These are phyloP conservation scores for Troides helena DNA, from an alignment of 2,888 invertebrate genomes.

Conservation along the genomic window DNA sequence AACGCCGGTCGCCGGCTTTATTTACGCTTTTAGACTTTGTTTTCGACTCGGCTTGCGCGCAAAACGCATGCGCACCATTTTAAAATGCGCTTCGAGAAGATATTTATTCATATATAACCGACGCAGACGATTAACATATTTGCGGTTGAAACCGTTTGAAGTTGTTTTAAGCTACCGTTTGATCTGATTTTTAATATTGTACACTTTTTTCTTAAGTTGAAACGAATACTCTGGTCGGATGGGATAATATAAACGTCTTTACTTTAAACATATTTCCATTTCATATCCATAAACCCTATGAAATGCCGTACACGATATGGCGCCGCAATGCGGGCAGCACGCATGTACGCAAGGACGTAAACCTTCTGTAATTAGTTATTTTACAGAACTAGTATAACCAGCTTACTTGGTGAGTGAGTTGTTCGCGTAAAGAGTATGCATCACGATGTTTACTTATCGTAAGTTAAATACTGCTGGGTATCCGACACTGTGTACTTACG, in stretches of 20 bases:
- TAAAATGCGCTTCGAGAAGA: conserved; percentile 14
- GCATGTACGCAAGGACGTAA: conserved; percentile 22
- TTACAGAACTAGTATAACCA: conserved; percentile 33
- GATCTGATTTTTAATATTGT: conserved; percentile 13
- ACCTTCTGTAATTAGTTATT: conserved; percentile 33
- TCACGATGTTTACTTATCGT: conserved; percentile 23
- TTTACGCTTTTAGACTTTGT: conserved; percentile 22
- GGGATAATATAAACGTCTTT: conserved; percentile 5
- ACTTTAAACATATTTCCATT: conserved; percentile 17
- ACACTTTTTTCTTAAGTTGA: conserved; percentile 3
- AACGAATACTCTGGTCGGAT: not conserved
- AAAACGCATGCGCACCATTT: conserved; percentile 20
- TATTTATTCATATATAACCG: conserved; percentile 22
- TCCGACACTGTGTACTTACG: conserved; percentile 11
- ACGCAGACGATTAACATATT: conserved; percentile 20
- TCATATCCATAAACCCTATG: conserved; percentile 17
- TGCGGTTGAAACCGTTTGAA: conserved; percentile 23
- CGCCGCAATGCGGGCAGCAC: conserved; percentile 21
- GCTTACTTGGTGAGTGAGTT: conserved; percentile 27
- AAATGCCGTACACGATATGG: conserved; percentile 20
- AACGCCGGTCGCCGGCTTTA: conserved; percentile 28
- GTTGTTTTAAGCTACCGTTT: conserved; percentile 24
- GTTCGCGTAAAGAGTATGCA: conserved; percentile 22
- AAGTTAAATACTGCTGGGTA: conserved; percentile 23
- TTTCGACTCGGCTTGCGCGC: conserved; percentile 6